Base-by-base conservation (phyloP, 2,797 vertebrate genomes). In the Toxotes lorentzi region DNA sequence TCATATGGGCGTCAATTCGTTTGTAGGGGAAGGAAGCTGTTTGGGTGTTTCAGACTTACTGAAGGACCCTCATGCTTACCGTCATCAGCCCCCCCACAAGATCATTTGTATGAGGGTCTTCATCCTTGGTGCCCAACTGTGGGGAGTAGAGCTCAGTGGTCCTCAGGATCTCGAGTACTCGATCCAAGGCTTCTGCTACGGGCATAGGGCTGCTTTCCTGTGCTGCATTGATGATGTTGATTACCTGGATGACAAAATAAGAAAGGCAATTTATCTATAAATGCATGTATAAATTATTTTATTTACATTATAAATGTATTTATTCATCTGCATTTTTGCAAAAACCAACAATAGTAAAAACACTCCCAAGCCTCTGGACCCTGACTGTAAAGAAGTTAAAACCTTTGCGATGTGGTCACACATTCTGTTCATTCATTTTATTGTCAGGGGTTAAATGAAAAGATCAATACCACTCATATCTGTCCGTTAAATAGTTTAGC, bases 161-260 rank as follows among this genome's bases (percentile, higher is more conserved):
- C 91, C 98, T 95, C 79, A 99, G 95, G 77, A 99, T 99, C 92
- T 99, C 98, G 90, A 99, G 94, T 84, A 98, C 98, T 1, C 96
- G 96, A 78, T 99, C 97, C 92, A 99, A 95, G 72, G 98, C 98
- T 91, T 99, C 97, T 0, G 96, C 97, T 75, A 99, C 98, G 0
- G 96, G 96, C 94, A 97, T 88, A 0, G 98, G 96, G 68, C 98
- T 99, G 93, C 96, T 98, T 83, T 99, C 98, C 96, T 99, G 98
- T 34, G 97, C 97, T 71, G 97, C 96, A 34, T 96, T 99, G 92
- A 99, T 99, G 91, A 99, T 99, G 92, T 97, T 99, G 88, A 99
- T 99, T 32, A 99, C 97, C 98, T 99, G 85, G 21, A 61, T 45
- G 0, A 78, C 2, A 3, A 47, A 38, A 30, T 19, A 24, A 81